Conservation (phyloP, 2,888 invertebrate genomes). For the Notodonta ziczac region DNA sequence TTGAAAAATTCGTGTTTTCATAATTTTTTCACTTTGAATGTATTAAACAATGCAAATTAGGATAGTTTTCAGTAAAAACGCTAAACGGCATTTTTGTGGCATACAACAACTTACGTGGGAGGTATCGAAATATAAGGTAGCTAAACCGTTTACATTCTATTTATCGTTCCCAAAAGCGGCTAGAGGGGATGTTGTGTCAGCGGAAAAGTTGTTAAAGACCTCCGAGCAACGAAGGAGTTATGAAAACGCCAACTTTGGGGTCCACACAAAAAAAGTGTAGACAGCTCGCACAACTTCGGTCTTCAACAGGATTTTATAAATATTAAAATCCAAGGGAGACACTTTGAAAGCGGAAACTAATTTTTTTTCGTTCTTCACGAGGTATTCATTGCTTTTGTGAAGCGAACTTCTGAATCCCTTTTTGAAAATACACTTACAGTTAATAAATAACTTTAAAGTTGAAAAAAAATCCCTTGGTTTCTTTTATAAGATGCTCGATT, state of each 20-base stretch:
- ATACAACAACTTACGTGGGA: too few species aligned
- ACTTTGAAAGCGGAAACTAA: constrained; percentile 62
- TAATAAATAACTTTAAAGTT: too few species aligned
- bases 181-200: constrained; percentile 61
- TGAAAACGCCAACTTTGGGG: constrained; percentile 76
- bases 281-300: constrained; percentile 67
- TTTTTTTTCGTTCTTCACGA: constrained; percentile 57
- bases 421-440: constrained; percentile 19
- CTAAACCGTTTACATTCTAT: constrained; percentile 53
- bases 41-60: too few species aligned
- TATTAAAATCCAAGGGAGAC: constrained; percentile 70
- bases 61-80: too few species aligned
- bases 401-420: constrained; percentile 34
- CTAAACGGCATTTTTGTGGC: too few species aligned
- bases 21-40: too few species aligned
- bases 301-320: constrained; percentile 73
- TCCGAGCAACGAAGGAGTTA: constrained; percentile 73
- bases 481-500: too few species aligned
- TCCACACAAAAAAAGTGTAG: constrained; percentile 64
- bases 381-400: constrained; percentile 53
- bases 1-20: too few species aligned
- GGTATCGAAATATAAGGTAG: constrained; percentile 39
- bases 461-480: too few species aligned
- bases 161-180: constrained; percentile 41
- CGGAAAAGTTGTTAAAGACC: constrained; percentile 74